Evolutionary conservation across 2,888 invertebrate species (phyloP).

Genomic region (Hypomecis punctinalis): DNA sequence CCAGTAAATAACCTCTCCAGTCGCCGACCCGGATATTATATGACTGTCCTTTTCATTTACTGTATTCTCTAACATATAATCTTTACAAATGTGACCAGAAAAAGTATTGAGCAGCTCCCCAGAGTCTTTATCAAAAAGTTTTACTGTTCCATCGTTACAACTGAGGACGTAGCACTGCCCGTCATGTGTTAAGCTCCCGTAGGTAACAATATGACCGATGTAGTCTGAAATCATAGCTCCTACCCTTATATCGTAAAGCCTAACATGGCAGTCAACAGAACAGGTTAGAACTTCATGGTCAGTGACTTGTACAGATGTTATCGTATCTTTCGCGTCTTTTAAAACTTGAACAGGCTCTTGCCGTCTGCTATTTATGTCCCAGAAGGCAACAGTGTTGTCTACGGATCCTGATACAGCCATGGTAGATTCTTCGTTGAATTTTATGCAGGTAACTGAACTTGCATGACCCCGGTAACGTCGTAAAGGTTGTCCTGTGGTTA

Average conservation of each 20-base stretch:
- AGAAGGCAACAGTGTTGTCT: conserved; percentile 96
- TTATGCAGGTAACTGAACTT: conserved; percentile 93
- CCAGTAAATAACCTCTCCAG: conserved; percentile 95
- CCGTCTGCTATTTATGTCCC: conserved; percentile 88
- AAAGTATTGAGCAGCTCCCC: conserved; percentile 86
- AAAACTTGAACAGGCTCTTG: conserved; percentile 85
- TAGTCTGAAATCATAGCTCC: conserved; percentile 94
- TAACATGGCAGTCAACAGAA: conserved; percentile 94
- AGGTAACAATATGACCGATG: conserved; percentile 94
- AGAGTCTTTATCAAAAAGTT: conserved; percentile 93
- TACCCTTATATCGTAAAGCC: conserved; percentile 96
- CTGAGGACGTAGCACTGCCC: conserved; percentile 96
- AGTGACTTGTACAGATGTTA: conserved; percentile 91
- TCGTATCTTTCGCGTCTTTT: conserved; percentile 97
- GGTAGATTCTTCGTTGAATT: conserved; percentile 97
- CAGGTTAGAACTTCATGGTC: conserved; percentile 96
- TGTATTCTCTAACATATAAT: conserved; percentile 94
- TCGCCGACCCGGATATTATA: conserved; percentile 95
- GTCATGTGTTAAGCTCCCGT: conserved; percentile 94
- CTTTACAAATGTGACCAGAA: conserved; percentile 92
- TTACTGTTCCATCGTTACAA: conserved; percentile 92
- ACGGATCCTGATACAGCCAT: conserved; percentile 96
- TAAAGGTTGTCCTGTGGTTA: conserved; percentile 94
- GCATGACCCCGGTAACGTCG: conserved; percentile 95
- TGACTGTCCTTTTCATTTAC: conserved; percentile 93